phyloP scores from a whole-genome alignment of 2,113 vertebrate species.

The Perognathus longimembris region DNA sequence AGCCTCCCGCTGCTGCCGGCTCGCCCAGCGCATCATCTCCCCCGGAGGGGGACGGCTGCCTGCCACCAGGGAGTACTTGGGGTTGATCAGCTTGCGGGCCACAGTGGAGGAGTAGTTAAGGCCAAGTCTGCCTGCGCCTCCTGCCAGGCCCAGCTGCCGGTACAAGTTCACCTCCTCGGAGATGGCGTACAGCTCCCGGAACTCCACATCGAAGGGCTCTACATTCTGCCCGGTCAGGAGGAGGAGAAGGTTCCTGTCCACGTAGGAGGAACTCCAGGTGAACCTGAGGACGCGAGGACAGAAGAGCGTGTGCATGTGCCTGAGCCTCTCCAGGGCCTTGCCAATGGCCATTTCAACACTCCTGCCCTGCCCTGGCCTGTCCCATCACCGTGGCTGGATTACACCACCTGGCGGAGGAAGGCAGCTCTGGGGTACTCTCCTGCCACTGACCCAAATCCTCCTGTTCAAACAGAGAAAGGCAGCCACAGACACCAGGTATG shows the following conservation, averaged over 20 bases:
- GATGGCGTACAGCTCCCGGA: constrained; percentile 95
- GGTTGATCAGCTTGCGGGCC: constrained; percentile 95
- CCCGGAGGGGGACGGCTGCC: constrained; percentile 83
- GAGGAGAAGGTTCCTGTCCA: constrained; percentile 95
- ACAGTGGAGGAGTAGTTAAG: constrained; percentile 87
- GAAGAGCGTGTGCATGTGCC: neutral
- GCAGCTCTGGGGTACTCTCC: neutral
- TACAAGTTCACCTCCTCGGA: constrained; percentile 93
- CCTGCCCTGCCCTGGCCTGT: fast-evolving
- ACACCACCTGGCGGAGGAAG: neutral
- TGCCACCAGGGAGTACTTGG: constrained; percentile 92
- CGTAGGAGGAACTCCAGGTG: constrained; percentile 93
- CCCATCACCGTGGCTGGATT: fast-evolving
- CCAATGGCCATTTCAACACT: fast-evolving
- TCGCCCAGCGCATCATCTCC: constrained; percentile 87
- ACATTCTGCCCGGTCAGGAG: constrained; percentile 94
- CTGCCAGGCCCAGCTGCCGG: constrained; percentile 88
- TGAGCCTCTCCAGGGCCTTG: fast-evolving
- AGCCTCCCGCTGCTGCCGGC: constrained; percentile 76
- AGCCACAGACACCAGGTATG: neutral
- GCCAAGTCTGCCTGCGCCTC: constrained; percentile 73
- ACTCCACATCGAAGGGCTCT: constrained; percentile 94
- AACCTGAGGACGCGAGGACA: constrained; percentile 87
- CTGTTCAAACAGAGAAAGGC: neutral
- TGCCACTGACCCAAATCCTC: neutral